Evolutionary conservation across 2,113 vertebrate genomes (phyloP).

Genomic region (Cyphomyrus plagiostoma): DNA sequence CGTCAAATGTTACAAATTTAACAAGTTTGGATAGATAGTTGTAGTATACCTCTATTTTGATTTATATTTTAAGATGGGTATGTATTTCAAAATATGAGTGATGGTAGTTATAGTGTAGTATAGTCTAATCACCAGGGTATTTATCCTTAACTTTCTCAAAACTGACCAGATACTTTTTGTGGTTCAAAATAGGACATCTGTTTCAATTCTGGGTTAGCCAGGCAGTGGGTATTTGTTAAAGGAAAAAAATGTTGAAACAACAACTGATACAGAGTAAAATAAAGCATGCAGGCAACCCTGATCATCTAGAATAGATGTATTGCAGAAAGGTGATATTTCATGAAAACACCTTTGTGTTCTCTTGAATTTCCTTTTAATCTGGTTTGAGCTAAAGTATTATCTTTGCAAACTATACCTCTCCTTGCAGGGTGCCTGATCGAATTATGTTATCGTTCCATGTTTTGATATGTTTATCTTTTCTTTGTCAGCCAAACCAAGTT

Average conservation of each 20-base stretch:
- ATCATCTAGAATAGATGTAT: neutral
- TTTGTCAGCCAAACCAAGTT: neutral
- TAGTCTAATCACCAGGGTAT: neutral
- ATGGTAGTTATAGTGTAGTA: neutral
- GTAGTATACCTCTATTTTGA: neutral
- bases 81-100: neutral
- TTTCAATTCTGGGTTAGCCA: neutral
- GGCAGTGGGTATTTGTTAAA: neutral
- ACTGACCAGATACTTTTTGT: neutral
- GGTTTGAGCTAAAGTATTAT: constrained; percentile 7
- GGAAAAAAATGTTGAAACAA: neutral
- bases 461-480: neutral
- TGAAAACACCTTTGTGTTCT: neutral
- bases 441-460: neutral
- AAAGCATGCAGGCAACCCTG: neutral
- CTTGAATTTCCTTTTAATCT: constrained; percentile 1
- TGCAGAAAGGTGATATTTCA: constrained; percentile 6
- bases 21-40: neutral
- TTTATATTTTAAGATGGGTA: neutral
- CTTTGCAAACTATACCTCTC: neutral
- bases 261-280: neutral
- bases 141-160: neutral
- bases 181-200: neutral
- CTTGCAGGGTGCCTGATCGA: neutral
- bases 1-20: neutral